These are phyloP conservation scores for Pyrocephalus nanus DNA, from an alignment of 2,797 vertebrate species.

Conservation along the genomic window DNA sequence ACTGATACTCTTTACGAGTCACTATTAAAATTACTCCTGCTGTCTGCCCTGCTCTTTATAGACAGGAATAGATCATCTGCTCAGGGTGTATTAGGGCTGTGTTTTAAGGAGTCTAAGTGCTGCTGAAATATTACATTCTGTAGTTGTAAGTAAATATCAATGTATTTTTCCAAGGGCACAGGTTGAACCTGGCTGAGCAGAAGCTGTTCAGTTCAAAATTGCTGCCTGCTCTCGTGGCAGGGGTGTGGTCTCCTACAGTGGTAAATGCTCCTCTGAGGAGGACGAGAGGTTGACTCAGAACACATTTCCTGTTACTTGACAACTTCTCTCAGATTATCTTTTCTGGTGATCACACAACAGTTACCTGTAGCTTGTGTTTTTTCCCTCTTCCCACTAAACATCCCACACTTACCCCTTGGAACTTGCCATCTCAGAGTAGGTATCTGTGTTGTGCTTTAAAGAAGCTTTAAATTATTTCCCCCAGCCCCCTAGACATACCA, in stretches of 20 bases:
- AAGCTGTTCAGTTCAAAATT: not conserved
- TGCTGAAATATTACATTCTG: not conserved
- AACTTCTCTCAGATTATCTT: not conserved
- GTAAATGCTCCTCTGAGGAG: not conserved
- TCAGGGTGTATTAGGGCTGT: not conserved
- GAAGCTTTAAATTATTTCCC: not conserved
- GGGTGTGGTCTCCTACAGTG: not conserved
- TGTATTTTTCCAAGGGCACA: not conserved
- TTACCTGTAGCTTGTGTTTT: not conserved
- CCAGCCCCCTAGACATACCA: rapidly evolving
- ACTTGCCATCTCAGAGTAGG: not conserved
- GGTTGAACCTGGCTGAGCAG: not conserved
- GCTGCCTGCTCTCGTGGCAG: not conserved
- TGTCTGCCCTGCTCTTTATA: not conserved
- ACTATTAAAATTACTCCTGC: not conserved
- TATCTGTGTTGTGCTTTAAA: not conserved
- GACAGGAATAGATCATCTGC: not conserved
- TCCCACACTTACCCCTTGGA: not conserved
- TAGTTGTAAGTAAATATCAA: not conserved
- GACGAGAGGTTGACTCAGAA: not conserved
- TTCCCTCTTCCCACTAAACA: not conserved
- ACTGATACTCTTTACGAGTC: not conserved
- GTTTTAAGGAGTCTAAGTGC: not conserved
- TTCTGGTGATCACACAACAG: not conserved
- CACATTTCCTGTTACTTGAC: not conserved